Evolutionary conservation across 2,888 invertebrate genomes (phyloP).

Genomic region (Silvanus unidentatus): DNA sequence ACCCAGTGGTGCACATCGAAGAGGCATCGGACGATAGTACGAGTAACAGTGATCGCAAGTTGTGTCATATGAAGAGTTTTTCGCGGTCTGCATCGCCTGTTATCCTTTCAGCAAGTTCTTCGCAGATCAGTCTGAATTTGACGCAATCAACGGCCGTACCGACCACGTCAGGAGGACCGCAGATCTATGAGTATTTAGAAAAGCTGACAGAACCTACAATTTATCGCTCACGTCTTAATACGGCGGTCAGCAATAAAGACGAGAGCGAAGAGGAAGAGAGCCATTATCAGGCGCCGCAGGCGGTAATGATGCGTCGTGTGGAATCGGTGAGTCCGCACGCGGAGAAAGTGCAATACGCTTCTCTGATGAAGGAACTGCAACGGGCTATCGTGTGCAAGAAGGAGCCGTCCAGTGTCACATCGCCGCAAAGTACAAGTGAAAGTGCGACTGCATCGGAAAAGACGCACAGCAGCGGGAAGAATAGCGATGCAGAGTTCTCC

Average conservation of each 20-base stretch:
- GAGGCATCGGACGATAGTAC: conserved; percentile 45
- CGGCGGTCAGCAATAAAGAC: conserved; percentile 38
- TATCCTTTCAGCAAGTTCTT: conserved; percentile 48
- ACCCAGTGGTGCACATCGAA: conserved; percentile 46
- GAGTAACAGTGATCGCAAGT: conserved; percentile 44
- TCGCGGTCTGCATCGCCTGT: conserved; percentile 48
- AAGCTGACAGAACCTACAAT: conserved; percentile 46
- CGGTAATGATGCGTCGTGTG: conserved; percentile 32
- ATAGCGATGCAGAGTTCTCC: conserved; percentile 48
- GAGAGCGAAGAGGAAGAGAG: conserved; percentile 20
- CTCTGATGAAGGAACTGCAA: conserved; percentile 48
- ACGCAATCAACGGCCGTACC: conserved; percentile 14
- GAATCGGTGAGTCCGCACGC: conserved; percentile 39
- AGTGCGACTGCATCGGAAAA: conserved; percentile 37
- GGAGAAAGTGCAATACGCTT: conserved; percentile 49
- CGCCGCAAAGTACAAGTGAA: conserved; percentile 39
- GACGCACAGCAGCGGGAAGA: conserved; percentile 38
- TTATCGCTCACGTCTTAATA: conserved; percentile 43
- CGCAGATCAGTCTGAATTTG: conserved; percentile 41
- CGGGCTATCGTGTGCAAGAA: conserved; percentile 45
- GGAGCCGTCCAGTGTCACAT: conserved; percentile 33
- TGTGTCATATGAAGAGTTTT: conserved; percentile 50
- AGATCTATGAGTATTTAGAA: conserved; percentile 47
- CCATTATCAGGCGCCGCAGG: conserved; percentile 38
- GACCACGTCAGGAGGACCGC: conserved; percentile 28